Evolutionary conservation across 2,888 invertebrate species (phyloP).

Genomic region (Lissocephala sabroskyi): DNA sequence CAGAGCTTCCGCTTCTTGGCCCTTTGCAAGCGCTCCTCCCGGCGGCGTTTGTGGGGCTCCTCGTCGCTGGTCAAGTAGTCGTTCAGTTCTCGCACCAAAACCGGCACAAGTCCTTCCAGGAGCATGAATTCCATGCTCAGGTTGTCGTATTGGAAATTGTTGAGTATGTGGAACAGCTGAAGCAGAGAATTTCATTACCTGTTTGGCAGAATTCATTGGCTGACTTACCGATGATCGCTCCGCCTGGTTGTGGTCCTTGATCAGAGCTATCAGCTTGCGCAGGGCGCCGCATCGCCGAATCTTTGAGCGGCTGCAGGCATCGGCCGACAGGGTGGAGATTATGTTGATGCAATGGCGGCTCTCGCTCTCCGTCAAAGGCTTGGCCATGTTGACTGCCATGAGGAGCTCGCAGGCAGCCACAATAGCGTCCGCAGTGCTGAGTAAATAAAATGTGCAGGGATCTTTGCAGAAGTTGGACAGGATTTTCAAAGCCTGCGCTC

Average conservation of each 20-base stretch:
- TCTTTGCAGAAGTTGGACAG: conserved; percentile 70
- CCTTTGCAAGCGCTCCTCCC: conserved; percentile 63
- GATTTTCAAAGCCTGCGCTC: conserved; percentile 64
- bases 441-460: conserved; percentile 53
- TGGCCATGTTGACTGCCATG: conserved; percentile 57
- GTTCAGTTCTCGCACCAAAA: conserved; percentile 73
- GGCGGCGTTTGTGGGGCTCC: conserved; percentile 64
- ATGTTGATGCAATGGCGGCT: conserved; percentile 68
- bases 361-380: conserved; percentile 64
- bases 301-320: conserved; percentile 72
- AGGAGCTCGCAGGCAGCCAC: conserved; percentile 68
- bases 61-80: conserved; percentile 67
- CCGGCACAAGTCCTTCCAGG: conserved; percentile 74
- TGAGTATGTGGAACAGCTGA: conserved; percentile 70
- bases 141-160: conserved; percentile 73
- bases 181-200: no score
- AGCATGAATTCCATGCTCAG: conserved; percentile 74
- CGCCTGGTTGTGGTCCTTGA: conserved; percentile 56
- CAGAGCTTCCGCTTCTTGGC: conserved; percentile 66
- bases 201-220: no score
- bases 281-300: conserved; percentile 70
- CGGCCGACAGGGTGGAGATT: conserved; percentile 67
- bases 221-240: conserved; percentile 65
- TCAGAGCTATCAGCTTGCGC: conserved; percentile 66
- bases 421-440: conserved; percentile 68